Percentiles rank a stretch among this genome's conserved stretches.
Conservation (phyloP, 2,113 vertebrate species). For the Onychorhynchus coronatus region DNA sequence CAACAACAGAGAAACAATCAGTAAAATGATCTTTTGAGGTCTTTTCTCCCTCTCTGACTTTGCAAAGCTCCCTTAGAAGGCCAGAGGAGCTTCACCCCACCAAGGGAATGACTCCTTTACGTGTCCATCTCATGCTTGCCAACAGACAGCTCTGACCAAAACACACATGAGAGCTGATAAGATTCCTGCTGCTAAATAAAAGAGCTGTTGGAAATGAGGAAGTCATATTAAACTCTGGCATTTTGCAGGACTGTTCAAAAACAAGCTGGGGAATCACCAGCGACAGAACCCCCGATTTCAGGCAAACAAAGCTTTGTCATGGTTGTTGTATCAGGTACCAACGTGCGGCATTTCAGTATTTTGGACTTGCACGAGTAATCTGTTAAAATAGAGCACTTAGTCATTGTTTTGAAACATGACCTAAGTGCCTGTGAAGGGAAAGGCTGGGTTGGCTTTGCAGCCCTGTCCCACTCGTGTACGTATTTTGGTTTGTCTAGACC, state of each 20-base stretch:
- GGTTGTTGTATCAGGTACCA: background rate
- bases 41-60: background rate
- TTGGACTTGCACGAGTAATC: background rate
- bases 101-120: background rate
- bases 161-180: background rate
- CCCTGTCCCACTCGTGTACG: background rate
- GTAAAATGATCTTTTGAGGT: background rate
- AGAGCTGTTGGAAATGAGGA: background rate
- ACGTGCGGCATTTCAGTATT: background rate
- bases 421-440: slow-evolving; percentile 40
- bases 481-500: slow-evolving; percentile 63
- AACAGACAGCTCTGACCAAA: background rate
- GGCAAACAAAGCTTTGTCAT: background rate
- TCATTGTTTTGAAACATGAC: slow-evolving; percentile 64
- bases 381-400: slow-evolving; percentile 68
- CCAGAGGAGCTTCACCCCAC: background rate
- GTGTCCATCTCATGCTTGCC: fast-evolving
- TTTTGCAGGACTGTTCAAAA: background rate
- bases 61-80: background rate
- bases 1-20: background rate
- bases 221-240: fast-evolving
- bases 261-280: fast-evolving
- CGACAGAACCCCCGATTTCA: background rate
- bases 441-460: slow-evolving; percentile 6
- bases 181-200: background rate